Percentiles rank a stretch among this genome's conserved stretches.
Evolutionary conservation across 2,797 vertebrate genomes (phyloP).

Genomic region (Enteromius mattozi): DNA sequence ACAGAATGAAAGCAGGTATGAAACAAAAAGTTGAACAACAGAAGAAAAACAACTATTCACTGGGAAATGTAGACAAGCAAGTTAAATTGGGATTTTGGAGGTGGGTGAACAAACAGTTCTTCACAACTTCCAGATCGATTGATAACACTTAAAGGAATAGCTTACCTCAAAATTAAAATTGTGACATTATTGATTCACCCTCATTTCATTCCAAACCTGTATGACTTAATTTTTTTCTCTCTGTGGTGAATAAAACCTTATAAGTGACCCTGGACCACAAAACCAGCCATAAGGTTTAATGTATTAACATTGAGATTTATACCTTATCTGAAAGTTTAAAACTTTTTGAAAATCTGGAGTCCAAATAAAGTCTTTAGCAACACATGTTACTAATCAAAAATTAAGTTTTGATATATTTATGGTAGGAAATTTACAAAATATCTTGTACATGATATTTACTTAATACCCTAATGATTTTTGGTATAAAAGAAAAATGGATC

Average conservation of each 20-base stretch:
- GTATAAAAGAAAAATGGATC: neutral
- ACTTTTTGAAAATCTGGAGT: neutral
- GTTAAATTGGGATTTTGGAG: neutral
- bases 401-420: neutral
- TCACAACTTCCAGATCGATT: neutral
- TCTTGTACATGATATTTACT: neutral
- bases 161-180: neutral
- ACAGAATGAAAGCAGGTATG: neutral
- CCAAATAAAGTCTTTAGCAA: neutral
- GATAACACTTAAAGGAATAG: neutral
- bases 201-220: neutral
- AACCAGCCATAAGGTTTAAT: too few relatives aligned
- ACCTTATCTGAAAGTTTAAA: neutral
- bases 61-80: slow-evolving; percentile 23
- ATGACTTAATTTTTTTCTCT: neutral
- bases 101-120: neutral
- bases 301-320: too few relatives aligned
- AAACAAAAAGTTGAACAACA: neutral
- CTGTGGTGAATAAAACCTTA: neutral
- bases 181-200: neutral
- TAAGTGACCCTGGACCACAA: neutral
- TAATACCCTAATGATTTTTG: neutral
- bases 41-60: slow-evolving; percentile 8
- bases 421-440: neutral
- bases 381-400: neutral